Conservation (phyloP, 1,140 invertebrate species). For the Drosophila navojoa region DNA sequence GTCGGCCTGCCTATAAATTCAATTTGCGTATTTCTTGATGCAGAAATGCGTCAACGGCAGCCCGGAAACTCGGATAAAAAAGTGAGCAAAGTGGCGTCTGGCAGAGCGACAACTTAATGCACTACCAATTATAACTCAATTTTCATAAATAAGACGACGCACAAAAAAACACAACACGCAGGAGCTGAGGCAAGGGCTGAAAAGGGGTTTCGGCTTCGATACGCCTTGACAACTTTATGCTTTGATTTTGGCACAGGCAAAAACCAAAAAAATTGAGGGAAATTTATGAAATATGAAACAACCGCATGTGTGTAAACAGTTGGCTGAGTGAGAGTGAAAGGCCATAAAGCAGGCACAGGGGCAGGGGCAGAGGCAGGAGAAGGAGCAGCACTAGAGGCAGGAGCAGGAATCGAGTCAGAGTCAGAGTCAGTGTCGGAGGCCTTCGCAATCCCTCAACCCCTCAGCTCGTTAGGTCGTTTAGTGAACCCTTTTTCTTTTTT, state of each 20-base stretch:
- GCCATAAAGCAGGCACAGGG: conserved; percentile 9
- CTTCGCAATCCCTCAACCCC: conserved; percentile 1
- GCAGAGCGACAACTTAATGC: conserved; percentile 69
- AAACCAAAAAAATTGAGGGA: conserved; percentile 28
- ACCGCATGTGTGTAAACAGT: conserved; percentile 81
- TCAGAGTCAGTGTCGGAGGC: conserved; percentile 6
- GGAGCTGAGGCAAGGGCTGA: conserved; percentile 12
- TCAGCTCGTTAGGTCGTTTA: conserved; percentile 36
- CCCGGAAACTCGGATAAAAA: conserved; percentile 1
- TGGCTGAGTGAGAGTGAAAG: conserved; percentile 39
- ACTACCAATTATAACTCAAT: conserved; percentile 83
- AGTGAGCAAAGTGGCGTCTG: conserved; percentile 3
- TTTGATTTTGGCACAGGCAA: conserved; percentile 61
- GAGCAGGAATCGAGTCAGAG: conserved; percentile 11
- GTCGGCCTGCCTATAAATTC: conserved; percentile 72
- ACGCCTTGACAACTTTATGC: conserved; percentile 79
- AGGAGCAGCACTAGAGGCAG: not conserved
- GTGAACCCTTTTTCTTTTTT: conserved; percentile 61
- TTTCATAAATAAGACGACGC: conserved; percentile 74
- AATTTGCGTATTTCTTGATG: conserved; percentile 81
- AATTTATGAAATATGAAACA: conserved; percentile 79
- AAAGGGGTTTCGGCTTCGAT: conserved; percentile 51
- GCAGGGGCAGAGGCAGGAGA: conserved; percentile 3
- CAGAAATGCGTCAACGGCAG: conserved; percentile 77
- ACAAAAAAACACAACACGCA: conserved; percentile 54